Base-by-base conservation (phyloP, 2,797 vertebrate species). In the Notolabrus celidotus region DNA sequence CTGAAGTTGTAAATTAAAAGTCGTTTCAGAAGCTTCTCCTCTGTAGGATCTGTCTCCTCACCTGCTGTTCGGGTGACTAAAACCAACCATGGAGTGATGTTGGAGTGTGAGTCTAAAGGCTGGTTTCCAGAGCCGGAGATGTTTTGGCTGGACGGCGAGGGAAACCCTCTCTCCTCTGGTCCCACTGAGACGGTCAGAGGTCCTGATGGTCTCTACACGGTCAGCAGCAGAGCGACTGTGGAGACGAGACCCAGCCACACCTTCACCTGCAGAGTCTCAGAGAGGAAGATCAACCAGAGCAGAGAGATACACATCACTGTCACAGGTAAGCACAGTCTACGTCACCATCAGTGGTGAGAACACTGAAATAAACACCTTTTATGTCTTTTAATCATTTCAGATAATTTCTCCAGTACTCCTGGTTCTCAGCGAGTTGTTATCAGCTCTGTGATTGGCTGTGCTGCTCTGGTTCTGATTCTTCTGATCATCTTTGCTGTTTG, bases 181-280 rank as follows among this genome's bases (percentile, higher is more conserved):
- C 31, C 29, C 14, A 3, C 31, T n/a, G 57, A 60, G 57, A 60
- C 57, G 0, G 15, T 47, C 57, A 36, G 57, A 36, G 42, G 57
- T 47, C 57, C 31, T 36, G 43, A 36, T n/a, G 43, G 0, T 16
- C 57, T 60, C 57, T 60, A 47, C 15, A 39, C 33, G 12, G 49
- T 63, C 61, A 52, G 61, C 61, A 63, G 61, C 47, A 62, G 23
- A 41, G n/a, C 63, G 60, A 41, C 36, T 29, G 60, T 63, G 47
- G 60, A 51, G 47, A 31, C 31, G 60, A 63, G 14, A 51, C 46
- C 20, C 12, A 9, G n/a, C 11, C 63, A 7, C 17, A 50, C 1
- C 23, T 41, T 62, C 59, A 51, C 34, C 46, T 62, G 59, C 7
- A 51, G 60, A 63, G 60, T 63, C 36, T 38, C 50, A 0, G 60